Conservation (phyloP, 1,140 invertebrate genomes). For the Thaumatotibia leucotreta region DNA sequence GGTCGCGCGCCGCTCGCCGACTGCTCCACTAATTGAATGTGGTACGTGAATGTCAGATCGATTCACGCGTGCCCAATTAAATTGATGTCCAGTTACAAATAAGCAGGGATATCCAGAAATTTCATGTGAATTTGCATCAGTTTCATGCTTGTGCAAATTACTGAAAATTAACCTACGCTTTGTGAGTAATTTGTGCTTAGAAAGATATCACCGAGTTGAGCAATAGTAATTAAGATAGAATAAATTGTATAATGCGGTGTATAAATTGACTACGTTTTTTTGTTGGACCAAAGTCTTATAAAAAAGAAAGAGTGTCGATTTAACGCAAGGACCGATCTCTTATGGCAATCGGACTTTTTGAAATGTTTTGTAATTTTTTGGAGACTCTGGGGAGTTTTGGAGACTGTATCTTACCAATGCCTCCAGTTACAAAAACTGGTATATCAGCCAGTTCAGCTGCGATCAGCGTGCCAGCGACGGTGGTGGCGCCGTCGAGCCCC, state of each 20-base stretch:
- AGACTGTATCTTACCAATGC: constrained; percentile 78
- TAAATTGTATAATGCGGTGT: too few species aligned
- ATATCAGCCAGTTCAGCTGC: constrained; percentile 89
- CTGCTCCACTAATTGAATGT: constrained; percentile 37
- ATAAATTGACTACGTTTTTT: too few species aligned
- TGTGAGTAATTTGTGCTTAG: too few species aligned
- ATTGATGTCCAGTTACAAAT: constrained; percentile 26
- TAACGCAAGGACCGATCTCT: too few species aligned
- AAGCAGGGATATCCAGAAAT: not conserved
- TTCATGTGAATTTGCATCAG: not conserved
- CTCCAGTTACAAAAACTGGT: constrained; percentile 95
- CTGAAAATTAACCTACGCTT: not conserved
- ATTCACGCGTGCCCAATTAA: constrained; percentile 36
- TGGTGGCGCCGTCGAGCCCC: constrained; percentile 92
- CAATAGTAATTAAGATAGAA: too few species aligned
- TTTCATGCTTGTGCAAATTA: not conserved
- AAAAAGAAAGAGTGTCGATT: too few species aligned
- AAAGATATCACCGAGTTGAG: too few species aligned
- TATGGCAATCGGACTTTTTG: too few species aligned
- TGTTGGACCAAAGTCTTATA: too few species aligned
- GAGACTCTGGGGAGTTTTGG: too few species aligned
- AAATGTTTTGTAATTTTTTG: too few species aligned
- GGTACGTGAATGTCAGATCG: constrained; percentile 24
- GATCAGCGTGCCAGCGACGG: constrained; percentile 96
- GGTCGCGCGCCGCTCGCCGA: constrained; percentile 5